Conservation (phyloP, 2,797 vertebrate species). For the Monodelphis domestica region DNA sequence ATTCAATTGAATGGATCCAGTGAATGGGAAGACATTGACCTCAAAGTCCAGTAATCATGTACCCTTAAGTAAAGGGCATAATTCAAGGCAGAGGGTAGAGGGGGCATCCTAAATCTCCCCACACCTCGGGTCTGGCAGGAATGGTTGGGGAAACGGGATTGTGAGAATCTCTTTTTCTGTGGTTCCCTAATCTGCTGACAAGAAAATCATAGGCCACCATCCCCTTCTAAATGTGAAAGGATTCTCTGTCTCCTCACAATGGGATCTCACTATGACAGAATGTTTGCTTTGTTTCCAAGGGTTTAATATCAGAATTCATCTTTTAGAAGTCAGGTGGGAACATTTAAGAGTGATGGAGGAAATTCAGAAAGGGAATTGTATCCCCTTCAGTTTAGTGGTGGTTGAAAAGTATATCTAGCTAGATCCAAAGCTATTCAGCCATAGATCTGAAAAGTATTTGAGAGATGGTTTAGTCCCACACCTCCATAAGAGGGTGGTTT, state of each 20-base stretch:
- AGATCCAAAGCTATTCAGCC: not conserved
- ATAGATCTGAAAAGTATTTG: not conserved
- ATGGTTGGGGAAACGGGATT: not conserved
- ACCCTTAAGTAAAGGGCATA: not conserved
- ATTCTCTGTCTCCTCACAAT: constrained; percentile 20
- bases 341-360: not conserved
- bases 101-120: not conserved
- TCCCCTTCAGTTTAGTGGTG: not conserved
- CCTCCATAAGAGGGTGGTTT: not conserved
- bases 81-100: too few species aligned
- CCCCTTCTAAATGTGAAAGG: not conserved
- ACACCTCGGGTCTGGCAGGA: not conserved
- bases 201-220: not conserved
- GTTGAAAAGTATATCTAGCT: not conserved
- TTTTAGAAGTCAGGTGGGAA: not conserved
- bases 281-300: not conserved
- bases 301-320: not conserved
- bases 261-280: not conserved
- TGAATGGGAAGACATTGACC: not conserved
- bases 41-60: not conserved
- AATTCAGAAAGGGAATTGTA: not conserved
- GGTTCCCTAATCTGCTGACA: constrained; percentile 13
- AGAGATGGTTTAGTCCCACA: not conserved
- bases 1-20: not conserved
- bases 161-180: constrained; percentile 16